phyloP scores from a whole-genome alignment of 2,113 vertebrate species.

The Odontesthes bonariensis region DNA sequence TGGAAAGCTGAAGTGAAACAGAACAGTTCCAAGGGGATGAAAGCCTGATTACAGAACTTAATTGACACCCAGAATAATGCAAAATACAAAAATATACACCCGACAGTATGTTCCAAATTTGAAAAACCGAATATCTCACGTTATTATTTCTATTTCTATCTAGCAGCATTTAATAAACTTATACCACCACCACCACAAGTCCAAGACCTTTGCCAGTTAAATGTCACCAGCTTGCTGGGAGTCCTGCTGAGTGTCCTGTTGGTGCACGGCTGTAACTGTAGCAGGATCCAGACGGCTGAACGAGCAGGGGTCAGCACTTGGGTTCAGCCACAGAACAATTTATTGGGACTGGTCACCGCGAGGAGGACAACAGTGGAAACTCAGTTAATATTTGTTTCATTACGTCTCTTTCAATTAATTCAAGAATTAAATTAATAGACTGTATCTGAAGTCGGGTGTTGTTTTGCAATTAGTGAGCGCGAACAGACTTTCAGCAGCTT shows the following conservation, averaged over 20 bases:
- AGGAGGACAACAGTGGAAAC: not conserved
- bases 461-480: not conserved
- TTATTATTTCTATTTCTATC: not conserved
- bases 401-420: constrained; percentile 7
- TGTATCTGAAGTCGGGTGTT: not conserved
- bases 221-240: constrained; percentile 17
- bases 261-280: constrained; percentile 4
- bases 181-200: not conserved
- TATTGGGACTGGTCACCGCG: too few species aligned
- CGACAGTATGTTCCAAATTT: not conserved
- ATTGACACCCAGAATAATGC: constrained; percentile 14
- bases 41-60: constrained; percentile 4
- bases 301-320: not conserved
- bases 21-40: not conserved
- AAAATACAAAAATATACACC: not conserved
- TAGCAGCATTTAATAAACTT: not conserved
- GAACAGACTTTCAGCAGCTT: constrained; percentile 5
- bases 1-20: not conserved
- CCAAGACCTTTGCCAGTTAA: constrained; percentile 24
- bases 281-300: constrained; percentile 5
- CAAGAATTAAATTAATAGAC: not conserved
- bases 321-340: not conserved
- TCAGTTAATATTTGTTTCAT: not conserved
- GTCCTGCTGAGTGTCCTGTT: not conserved
- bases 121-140: not conserved